Conservation (phyloP, 2,113 vertebrate genomes). For the Brienomyrus brachyistius region DNA sequence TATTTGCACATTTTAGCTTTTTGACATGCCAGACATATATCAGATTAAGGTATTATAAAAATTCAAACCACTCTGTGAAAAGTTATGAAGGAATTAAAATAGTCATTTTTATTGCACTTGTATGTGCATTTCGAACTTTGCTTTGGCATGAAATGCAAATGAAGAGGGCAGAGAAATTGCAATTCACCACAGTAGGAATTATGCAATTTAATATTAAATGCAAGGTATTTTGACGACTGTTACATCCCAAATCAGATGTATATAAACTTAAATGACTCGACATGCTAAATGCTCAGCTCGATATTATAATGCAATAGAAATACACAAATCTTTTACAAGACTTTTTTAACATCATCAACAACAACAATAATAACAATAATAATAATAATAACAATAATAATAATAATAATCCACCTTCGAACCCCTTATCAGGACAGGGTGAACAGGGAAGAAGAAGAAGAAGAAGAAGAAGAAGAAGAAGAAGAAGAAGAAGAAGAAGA, state of each 20-base stretch:
- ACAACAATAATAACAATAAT: not conserved
- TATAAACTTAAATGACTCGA: not conserved
- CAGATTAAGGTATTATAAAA: conserved; percentile 10
- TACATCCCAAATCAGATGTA: not conserved
- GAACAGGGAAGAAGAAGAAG: not conserved
- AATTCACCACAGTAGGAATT: not conserved
- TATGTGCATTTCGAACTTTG: not conserved
- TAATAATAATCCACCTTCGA: not conserved
- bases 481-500: not conserved
- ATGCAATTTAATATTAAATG: not conserved
- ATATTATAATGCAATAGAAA: not conserved
- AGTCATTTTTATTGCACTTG: not conserved
- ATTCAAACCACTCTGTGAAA: conserved; percentile 6
- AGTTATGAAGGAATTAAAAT: conserved; percentile 7
- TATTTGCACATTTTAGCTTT: conserved; percentile 14
- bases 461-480: no score
- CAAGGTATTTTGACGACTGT: not conserved
- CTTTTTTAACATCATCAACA: not conserved
- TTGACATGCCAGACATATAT: not conserved
- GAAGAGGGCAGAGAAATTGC: not conserved
- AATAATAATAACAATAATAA: not conserved
- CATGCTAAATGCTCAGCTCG: not conserved
- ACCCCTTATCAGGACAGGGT: not conserved
- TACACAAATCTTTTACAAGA: not conserved
- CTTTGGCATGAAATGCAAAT: not conserved